Base-by-base conservation (phyloP, 2,888 invertebrate species). In the Oxyteleia sp. region DNA sequence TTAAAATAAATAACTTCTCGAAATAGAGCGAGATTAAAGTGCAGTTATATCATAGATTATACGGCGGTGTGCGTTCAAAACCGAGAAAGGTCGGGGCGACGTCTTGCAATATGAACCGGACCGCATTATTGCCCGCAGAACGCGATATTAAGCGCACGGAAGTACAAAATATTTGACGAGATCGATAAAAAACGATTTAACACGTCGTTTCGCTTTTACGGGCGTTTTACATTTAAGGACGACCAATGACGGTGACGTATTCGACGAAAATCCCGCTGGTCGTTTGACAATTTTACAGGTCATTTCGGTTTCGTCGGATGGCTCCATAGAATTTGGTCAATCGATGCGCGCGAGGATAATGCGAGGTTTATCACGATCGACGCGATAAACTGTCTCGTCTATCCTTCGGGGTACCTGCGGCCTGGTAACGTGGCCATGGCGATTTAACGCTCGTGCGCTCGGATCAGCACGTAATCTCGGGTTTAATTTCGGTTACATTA, bases 391-490 rank as follows among this genome's bases (percentile, higher is more conserved):
- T 81, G 84, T 82, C 71, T 63, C 82, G 83, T 86, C 75, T 80
- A 84, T 85, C 80, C 74, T 82, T 71, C 80, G 81, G 47, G 51
- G 72, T 84, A 78, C 63, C 78, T 82, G 84, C 72, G 69, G 81
- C 53, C 61, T 53, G 47, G 78, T 55, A 72, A 72, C 85, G 68
- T 85, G 78, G 80, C 79, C 86, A 85, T 87, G 87, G 84, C 89
- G 88, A 90, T 91, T 91, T 90, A 90, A 91, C 88, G 88, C 86
- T 82, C 79, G 87, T 74, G 76, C 86, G 78, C 85, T 86, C 76
- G 89, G 88, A 90, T 90, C 90, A 87, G 85, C 87, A 85, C 87
- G 89, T 91, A 91, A 91, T 91, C 91, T 90, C 89, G 88, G 90
- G 86, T 91, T 91, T 91, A 90, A 91, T 91, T 90, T 91, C 87